Base-by-base conservation (phyloP, 2,113 vertebrate genomes). In the Hyperoodon ampullatus region DNA sequence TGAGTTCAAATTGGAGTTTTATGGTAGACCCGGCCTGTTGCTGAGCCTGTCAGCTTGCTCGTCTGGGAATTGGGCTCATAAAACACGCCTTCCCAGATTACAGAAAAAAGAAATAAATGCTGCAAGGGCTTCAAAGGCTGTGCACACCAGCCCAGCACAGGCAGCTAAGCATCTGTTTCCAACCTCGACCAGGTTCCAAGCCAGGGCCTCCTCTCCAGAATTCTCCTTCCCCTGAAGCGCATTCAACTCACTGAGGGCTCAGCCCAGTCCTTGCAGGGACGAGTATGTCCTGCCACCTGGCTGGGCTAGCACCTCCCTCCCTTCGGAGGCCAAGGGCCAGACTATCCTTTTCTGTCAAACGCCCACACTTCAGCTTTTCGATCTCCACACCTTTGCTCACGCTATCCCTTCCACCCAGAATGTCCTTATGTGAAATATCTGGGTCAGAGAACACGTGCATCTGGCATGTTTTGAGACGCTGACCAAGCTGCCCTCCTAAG, bases 191-290 rank as follows among this genome's bases (percentile, higher is more conserved):
- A 8, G n/a, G 39, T 1, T 26, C 28, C 28, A 6, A 19, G 53
- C 23, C 47, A 28, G 60, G 47, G 33, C 72, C 23, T 53, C 65
- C 93, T 21, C 55, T n/a, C 65, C 10, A 26, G 55, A 78, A 28
- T 66, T 13, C 44, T 44, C 75, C 90, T 58, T 30, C 53, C 39
- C 35, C 3, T 3, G 16, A 71, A 55, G 68, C n/a, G 1, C 3
- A 0, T 11, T 2, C 26, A 11, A 26, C 35, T 35, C 6, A 6
- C 15, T 0, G n/a, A 65, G 44, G 0, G 28, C 68, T 39, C 53
- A 63, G 65, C 44, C 39, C 26, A 6, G 39, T 47, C n/a, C 55
- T 14, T 5, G 16, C 12, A 12, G 55, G 44, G 63, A 10, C 3
- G 10, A n/a, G 15, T 2, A 12, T 10, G 21, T 3, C 8, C 39